phyloP scores from a whole-genome alignment of 2,113 vertebrate genomes.

The Paradisaea rubra region DNA sequence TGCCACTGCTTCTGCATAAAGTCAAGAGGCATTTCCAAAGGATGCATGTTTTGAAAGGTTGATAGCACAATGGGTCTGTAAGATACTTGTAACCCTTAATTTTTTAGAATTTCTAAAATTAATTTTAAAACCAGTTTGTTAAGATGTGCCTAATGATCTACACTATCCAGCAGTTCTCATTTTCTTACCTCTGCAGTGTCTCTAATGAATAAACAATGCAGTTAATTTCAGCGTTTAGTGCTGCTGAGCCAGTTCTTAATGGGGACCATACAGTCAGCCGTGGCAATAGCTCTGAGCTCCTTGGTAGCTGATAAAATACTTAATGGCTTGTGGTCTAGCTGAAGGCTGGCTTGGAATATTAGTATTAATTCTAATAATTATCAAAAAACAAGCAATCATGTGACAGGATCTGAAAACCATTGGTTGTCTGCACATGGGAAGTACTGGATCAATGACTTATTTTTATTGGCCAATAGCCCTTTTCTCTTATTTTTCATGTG shows the following conservation, averaged over 20 bases:
- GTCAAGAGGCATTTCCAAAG: neutral
- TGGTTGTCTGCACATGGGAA: neutral
- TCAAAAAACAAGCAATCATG: neutral
- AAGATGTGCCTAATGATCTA: neutral
- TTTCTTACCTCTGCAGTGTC: neutral
- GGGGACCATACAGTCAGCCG: neutral
- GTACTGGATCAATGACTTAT: neutral
- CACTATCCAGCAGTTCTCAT: neutral
- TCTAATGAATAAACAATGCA: neutral
- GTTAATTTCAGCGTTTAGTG: neutral
- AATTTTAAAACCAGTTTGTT: neutral
- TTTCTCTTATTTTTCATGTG: neutral
- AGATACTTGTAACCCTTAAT: neutral
- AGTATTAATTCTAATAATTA: neutral
- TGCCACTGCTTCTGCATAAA: neutral
- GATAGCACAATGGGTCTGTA: neutral
- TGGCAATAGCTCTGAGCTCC: neutral
- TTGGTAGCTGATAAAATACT: neutral
- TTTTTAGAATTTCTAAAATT: neutral
- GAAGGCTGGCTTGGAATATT: neutral
- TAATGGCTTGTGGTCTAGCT: neutral
- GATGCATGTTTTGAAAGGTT: neutral
- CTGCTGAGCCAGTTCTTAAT: neutral
- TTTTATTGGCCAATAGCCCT: neutral
- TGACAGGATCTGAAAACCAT: neutral